A percentile compares a stretch with the other conserved stretches of the same genome.
phyloP scores from a whole-genome alignment of 2,113 vertebrate genomes.

The Leucoraja erinaceus region DNA sequence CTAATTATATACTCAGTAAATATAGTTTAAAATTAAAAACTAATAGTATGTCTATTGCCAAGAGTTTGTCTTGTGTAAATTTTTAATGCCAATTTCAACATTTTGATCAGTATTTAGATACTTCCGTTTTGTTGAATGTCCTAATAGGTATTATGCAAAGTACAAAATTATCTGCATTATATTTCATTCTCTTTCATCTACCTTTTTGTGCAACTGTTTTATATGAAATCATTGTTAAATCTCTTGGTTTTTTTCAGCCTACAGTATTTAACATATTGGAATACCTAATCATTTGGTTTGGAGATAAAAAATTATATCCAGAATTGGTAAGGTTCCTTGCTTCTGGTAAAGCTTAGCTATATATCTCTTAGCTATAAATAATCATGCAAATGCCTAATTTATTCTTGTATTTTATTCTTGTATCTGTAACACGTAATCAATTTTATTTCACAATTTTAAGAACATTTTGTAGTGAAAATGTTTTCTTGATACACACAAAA shows the following conservation, averaged over 20 bases:
- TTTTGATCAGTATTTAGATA: background rate
- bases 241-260: slow-evolving; percentile 57
- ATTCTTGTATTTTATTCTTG: background rate
- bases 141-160: background rate
- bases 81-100: slow-evolving; percentile 10
- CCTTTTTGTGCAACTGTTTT: background rate
- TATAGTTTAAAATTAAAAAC: too few species aligned
- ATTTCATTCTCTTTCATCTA: background rate
- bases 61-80: background rate
- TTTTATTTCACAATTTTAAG: background rate
- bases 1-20: background rate
- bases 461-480: background rate
- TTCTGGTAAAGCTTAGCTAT: background rate
- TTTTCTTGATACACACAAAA: background rate
- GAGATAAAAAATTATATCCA: slow-evolving; percentile 76
- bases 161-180: background rate
- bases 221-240: slow-evolving; percentile 33
- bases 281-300: slow-evolving; percentile 83
- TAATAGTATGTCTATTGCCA: too few species aligned
- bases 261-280: slow-evolving; percentile 81
- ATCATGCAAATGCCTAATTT: background rate
- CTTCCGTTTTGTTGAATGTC: background rate
- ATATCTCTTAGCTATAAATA: background rate
- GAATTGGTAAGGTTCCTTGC: slow-evolving; percentile 74
- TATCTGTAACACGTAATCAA: too few species aligned